Conservation (phyloP, 2,797 vertebrate species). For the Labeo calbasu region DNA sequence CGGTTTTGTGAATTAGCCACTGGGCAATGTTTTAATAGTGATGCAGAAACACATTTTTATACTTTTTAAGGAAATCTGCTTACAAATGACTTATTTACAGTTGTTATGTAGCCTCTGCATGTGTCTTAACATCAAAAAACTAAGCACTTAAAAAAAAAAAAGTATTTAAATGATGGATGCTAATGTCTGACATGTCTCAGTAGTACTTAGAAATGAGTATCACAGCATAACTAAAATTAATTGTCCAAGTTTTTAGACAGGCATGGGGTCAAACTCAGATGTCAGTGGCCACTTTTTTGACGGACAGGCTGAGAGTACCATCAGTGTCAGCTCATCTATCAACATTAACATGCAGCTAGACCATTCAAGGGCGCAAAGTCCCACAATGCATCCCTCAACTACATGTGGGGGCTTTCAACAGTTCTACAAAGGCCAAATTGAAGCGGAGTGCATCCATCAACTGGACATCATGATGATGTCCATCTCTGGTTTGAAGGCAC, state of each 20-base stretch:
- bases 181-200: not conserved
- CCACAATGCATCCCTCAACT: conserved; percentile 34
- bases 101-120: not conserved
- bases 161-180: conserved; percentile 31
- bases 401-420: conserved; percentile 47
- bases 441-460: conserved; percentile 56
- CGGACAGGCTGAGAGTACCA: conserved; percentile 29
- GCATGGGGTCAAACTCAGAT: conserved; percentile 20
- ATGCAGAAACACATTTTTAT: not conserved
- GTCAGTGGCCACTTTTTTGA: conserved; percentile 41
- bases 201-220: not conserved
- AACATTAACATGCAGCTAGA: conserved; percentile 55
- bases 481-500: conserved; percentile 16
- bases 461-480: conserved; percentile 36
- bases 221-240: conserved; percentile 21
- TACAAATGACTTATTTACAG: not conserved
- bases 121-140: not conserved
- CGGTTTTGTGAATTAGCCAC: not conserved
- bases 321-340: conserved; percentile 55
- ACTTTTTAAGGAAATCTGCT: not conserved
- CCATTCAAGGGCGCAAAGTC: conserved; percentile 55
- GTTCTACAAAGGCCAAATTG: conserved; percentile 46
- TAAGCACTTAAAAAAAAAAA: not conserved
- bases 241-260: conserved; percentile 30
- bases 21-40: not conserved